Percentiles rank a stretch among this genome's conserved stretches.
phyloP scores from a whole-genome alignment of 1,140 invertebrate species.

The Heliothis subflexa region DNA sequence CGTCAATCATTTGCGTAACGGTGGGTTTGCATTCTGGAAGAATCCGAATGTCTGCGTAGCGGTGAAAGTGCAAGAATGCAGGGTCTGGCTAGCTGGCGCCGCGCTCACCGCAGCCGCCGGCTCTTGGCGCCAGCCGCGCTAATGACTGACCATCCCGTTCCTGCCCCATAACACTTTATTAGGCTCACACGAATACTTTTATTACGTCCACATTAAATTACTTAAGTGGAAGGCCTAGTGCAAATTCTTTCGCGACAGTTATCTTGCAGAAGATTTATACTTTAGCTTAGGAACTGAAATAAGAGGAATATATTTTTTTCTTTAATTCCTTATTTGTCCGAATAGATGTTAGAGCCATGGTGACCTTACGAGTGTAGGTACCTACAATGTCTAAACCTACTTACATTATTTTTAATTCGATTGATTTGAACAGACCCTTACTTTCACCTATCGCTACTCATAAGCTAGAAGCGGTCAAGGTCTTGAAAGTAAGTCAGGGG shows the following conservation, averaged over 20 bases:
- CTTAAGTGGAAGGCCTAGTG: slow-evolving; percentile 31
- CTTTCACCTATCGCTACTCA: slow-evolving; percentile 30
- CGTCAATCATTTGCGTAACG: slow-evolving; percentile 70
- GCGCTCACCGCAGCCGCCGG: slow-evolving; percentile 41
- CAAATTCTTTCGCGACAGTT: background rate
- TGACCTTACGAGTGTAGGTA: background rate
- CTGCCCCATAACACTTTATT: slow-evolving; percentile 50
- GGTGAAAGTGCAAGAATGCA: slow-evolving; percentile 78
- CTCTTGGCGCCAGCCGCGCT: slow-evolving; percentile 45
- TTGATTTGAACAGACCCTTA: slow-evolving; percentile 1
- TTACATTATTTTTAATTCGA: background rate
- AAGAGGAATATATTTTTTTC: no score
- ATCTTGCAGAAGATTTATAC: background rate
- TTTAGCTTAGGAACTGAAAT: background rate
- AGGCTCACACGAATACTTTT: slow-evolving; percentile 32
- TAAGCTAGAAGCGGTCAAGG: slow-evolving; percentile 35
- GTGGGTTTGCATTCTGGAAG: slow-evolving; percentile 60
- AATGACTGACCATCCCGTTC: slow-evolving; percentile 52
- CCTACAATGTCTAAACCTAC: background rate
- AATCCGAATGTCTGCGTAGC: slow-evolving; percentile 53
- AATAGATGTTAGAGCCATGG: no score
- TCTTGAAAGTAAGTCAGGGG: slow-evolving; percentile 43
- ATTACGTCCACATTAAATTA: slow-evolving; percentile 33
- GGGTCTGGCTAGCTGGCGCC: slow-evolving; percentile 49
- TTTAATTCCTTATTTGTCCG: no score